Conservation (phyloP, 2,797 vertebrate species). For the Xiphophorus birchmanni region DNA sequence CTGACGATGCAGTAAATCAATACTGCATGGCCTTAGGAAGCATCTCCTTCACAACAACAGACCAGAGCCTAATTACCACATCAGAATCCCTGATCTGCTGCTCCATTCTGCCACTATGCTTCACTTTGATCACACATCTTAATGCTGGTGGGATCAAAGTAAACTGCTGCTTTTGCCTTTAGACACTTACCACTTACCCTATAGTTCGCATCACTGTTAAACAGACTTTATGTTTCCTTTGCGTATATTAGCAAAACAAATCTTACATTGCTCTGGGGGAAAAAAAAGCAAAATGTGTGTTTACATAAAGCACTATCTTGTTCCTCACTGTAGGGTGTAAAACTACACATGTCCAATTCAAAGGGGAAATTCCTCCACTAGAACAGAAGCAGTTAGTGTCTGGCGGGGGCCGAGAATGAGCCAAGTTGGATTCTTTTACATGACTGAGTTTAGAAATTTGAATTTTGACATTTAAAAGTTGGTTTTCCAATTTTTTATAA, state of each 20-base stretch:
- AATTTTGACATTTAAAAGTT: not conserved
- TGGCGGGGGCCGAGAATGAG: not conserved
- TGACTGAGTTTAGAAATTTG: slow-evolving; percentile 5
- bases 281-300: not conserved
- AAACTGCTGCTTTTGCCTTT: not conserved
- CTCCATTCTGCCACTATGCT: not conserved
- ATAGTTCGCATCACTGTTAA: not conserved
- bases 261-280: not conserved
- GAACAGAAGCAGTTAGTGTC: slow-evolving; percentile 11
- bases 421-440: not conserved
- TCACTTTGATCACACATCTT: too few species aligned
- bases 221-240: not conserved
- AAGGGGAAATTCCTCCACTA: not conserved
- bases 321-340: not conserved
- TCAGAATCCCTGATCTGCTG: not conserved
- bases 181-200: not conserved
- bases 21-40: not conserved
- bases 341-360: not conserved
- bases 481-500: not conserved
- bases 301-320: not conserved
- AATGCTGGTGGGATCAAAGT: not conserved
- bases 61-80: not conserved
- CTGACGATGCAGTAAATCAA: not conserved
- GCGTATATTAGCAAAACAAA: not conserved
- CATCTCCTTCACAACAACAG: not conserved